Conservation (phyloP, 2,888 invertebrate species). For the Lathronympha strigana region DNA sequence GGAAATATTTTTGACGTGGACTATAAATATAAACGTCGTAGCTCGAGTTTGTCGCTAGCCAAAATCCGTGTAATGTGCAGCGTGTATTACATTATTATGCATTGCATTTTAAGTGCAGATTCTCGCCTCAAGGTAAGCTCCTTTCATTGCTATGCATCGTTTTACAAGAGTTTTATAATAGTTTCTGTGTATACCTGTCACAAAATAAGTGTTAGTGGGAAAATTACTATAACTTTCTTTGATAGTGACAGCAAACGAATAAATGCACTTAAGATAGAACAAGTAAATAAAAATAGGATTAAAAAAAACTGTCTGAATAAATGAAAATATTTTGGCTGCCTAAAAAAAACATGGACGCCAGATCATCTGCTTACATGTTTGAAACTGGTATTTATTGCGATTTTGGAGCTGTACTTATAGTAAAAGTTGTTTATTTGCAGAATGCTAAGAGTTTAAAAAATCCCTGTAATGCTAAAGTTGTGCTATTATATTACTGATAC, state of each 20-base stretch:
- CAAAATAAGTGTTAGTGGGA: background rate
- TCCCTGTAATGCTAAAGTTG: no score
- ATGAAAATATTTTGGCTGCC: no score
- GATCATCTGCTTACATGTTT: no score
- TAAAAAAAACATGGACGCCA: no score
- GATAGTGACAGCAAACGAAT: background rate
- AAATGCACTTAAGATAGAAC: no score
- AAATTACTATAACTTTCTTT: background rate
- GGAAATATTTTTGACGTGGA: background rate
- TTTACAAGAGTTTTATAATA: slow-evolving; percentile 1
- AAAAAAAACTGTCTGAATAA: no score
- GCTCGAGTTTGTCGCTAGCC: slow-evolving; percentile 27
- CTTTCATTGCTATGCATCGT: slow-evolving; percentile 28
- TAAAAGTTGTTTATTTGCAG: no score
- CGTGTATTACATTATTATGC: slow-evolving; percentile 40
- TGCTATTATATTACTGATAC: no score
- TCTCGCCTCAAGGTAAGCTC: slow-evolving; percentile 34
- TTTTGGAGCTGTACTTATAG: no score
- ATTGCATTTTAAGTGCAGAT: slow-evolving; percentile 40
- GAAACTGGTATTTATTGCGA: no score
- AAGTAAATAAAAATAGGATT: no score
- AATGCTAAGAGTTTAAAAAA: no score
- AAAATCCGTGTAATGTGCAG: slow-evolving; percentile 30
- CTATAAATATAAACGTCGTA: slow-evolving; percentile 6
- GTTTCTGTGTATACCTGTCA: background rate